Conservation (phyloP, 1,140 invertebrate species). For the Carposina sasakii region DNA sequence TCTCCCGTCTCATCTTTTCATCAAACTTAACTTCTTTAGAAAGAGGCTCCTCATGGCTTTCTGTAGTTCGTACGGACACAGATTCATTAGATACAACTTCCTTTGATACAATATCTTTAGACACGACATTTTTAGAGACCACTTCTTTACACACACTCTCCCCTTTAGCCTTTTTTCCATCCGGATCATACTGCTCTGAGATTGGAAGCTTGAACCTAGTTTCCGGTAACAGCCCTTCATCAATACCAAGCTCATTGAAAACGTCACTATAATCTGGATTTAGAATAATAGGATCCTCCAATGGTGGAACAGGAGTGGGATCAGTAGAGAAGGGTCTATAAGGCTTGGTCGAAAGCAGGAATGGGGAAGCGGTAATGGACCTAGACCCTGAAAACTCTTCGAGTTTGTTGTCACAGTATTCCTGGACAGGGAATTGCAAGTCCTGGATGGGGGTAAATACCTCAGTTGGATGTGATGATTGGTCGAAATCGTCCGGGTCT, state of each 20-base stretch:
- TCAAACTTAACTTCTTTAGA: slow-evolving; percentile 31
- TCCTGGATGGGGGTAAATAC: slow-evolving; percentile 28
- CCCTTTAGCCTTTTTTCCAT: slow-evolving; percentile 31
- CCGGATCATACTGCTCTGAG: slow-evolving; percentile 50
- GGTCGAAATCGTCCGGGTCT: slow-evolving; percentile 48
- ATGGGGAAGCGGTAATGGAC: slow-evolving; percentile 39
- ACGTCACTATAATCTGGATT: slow-evolving; percentile 46
- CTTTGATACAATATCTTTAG: not conserved
- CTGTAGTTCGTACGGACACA: not conserved
- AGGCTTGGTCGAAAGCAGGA: slow-evolving; percentile 30
- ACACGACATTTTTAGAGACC: slow-evolving; percentile 5
- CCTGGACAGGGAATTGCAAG: slow-evolving; percentile 13
- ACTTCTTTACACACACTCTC: slow-evolving; percentile 8
- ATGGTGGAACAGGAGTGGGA: slow-evolving; percentile 34
- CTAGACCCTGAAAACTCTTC: slow-evolving; percentile 15
- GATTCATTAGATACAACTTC: not conserved
- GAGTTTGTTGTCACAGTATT: not conserved
- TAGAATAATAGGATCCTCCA: slow-evolving; percentile 51
- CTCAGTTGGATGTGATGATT: slow-evolving; percentile 41
- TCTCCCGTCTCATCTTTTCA: slow-evolving; percentile 33
- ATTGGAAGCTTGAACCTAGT: slow-evolving; percentile 51
- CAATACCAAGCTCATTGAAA: slow-evolving; percentile 25
- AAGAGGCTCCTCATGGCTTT: no score
- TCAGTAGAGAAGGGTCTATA: slow-evolving; percentile 55
- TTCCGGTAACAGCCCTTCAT: slow-evolving; percentile 24